Evolutionary conservation across 2,797 vertebrate species (phyloP), one percentile per base, ranked within the genome.

Genomic region (Tenualosa ilisha): DNA sequence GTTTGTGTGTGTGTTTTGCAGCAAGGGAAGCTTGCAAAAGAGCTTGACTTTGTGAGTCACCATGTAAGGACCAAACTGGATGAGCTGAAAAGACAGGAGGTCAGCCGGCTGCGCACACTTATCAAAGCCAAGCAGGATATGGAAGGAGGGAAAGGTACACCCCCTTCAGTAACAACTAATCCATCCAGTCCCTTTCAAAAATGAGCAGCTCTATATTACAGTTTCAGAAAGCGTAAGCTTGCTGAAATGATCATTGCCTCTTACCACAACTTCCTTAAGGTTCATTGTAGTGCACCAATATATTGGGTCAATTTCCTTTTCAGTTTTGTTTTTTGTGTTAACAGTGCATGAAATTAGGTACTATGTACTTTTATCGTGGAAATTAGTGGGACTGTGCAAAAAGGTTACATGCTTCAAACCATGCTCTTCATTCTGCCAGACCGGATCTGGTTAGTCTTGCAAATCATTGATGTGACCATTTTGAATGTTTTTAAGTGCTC

Each of bases 51-150:
- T 93, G 98, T 99, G 84, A 97, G 97, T 87, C 96, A 98, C 89
- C 95, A 96, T 8, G 95, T 98, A 87, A 96, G 97, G 89, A 97
- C 96, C 75, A 96, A 95, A 83, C 95, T 99, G 89, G 98, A 99
- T 88, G 97, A 99, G 91, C 88, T 99, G 87, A 99, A 99, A 93
- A 95, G 98, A 88, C 97, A 99, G 92, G 98, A 99, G 89, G 95
- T 99, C 88, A 95, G 93, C 93, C 92, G 98, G 85, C 93, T 99
- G 89, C 95, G 98, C 85, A 96, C 96, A 94, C 93, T 99, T 87
- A 97, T 99, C 92, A 98, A 97, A 94, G 97, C 95, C 89, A 98
- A 98, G 91, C 94, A 97, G 81, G 97, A 98, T 94, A 90, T 96
- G 15, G 86, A 94, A 91, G 95, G 93, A 87, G 95, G 96, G 89